These are phyloP conservation scores for Enteromius unitaeniatus DNA, from an alignment of 2,797 vertebrate species.

Conservation along the genomic window DNA sequence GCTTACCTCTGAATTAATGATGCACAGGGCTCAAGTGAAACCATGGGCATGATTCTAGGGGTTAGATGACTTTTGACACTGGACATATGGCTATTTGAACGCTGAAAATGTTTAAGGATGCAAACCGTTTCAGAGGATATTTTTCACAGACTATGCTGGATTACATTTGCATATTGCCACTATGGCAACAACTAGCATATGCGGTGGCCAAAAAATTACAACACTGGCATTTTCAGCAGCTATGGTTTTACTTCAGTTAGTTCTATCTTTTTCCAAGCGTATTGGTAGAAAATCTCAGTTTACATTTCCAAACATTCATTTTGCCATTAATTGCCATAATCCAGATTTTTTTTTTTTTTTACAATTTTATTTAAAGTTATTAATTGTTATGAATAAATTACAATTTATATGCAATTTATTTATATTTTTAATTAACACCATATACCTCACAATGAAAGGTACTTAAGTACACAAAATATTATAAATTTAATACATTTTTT, in stretches of 20 bases:
- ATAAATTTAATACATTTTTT: no score
- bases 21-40: constrained; percentile 53
- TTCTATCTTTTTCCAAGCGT: not conserved
- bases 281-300: not conserved
- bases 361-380: not conserved
- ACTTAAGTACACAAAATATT: no score
- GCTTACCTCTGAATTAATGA: constrained; percentile 58
- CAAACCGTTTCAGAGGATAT: constrained; percentile 7
- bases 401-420: not conserved
- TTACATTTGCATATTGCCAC: constrained; percentile 31
- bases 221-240: not conserved
- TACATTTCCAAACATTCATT: not conserved
- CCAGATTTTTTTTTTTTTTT: no score
- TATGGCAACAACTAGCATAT: constrained; percentile 1
- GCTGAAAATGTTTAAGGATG: constrained; percentile 8
- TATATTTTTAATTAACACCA: no score
- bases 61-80: constrained; percentile 49
- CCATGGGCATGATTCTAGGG: constrained; percentile 34
- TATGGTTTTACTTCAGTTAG: not conserved
- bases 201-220: not conserved
- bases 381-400: not conserved
- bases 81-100: constrained; percentile 22
- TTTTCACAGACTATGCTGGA: not conserved
- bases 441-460: no score
- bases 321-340: not conserved